Percentiles rank a stretch among this genome's conserved stretches.
Conservation (phyloP, 2,888 invertebrate genomes). For the Drosophila niveifrons region DNA sequence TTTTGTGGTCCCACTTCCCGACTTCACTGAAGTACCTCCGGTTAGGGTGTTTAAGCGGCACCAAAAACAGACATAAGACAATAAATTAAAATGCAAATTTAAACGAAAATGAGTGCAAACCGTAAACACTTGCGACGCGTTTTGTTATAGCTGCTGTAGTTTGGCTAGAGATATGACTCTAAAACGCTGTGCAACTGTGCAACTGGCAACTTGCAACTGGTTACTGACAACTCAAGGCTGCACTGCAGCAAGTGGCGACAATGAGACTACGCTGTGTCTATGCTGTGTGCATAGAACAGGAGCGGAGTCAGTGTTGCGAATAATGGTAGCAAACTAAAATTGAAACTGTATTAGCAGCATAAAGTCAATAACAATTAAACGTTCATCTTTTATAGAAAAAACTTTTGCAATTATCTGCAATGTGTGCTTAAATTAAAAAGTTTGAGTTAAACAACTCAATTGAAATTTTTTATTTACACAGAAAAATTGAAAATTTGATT, state of each 20-base stretch:
- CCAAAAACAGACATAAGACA: conserved; percentile 34
- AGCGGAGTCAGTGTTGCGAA: conserved; percentile 14
- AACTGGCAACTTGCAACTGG: conserved; percentile 43
- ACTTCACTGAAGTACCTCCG: background rate
- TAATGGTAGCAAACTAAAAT: background rate
- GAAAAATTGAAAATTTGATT: too few relatives aligned
- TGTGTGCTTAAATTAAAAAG: too few relatives aligned
- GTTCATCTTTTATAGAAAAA: too few relatives aligned
- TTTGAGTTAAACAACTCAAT: too few relatives aligned
- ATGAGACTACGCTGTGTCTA: conserved; percentile 29
- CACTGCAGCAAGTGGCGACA: conserved; percentile 53
- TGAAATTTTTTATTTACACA: too few relatives aligned
- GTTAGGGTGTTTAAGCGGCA: conserved; percentile 26
- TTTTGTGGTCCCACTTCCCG: background rate
- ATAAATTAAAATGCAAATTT: conserved; percentile 79
- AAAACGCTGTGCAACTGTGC: conserved; percentile 36
- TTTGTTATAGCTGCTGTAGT: conserved; percentile 27
- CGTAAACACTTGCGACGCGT: conserved; percentile 52
- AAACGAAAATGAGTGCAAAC: conserved; percentile 63
- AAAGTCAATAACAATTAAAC: too few relatives aligned
- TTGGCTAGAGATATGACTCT: conserved; percentile 35
- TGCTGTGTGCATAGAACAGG: conserved; percentile 21
- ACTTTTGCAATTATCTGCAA: too few relatives aligned
- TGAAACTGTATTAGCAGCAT: background rate
- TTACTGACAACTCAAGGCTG: conserved; percentile 38